Evolutionary conservation across 2,797 vertebrate species (phyloP).

Genomic region (Diglossa cyanea): DNA sequence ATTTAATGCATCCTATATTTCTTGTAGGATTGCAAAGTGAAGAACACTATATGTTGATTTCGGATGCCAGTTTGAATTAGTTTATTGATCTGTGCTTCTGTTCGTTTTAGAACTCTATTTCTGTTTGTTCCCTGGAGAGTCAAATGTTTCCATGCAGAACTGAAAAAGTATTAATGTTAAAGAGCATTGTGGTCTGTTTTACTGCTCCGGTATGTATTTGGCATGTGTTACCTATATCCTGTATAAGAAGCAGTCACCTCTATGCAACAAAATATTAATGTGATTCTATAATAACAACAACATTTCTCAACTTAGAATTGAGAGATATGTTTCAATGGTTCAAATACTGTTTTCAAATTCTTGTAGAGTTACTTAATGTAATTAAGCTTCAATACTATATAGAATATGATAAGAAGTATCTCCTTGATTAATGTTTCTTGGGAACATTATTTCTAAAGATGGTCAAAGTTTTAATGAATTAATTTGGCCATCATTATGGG

Average conservation of each 20-base stretch:
- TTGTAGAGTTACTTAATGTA: not conserved
- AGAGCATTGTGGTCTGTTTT: not conserved
- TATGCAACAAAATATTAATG: not conserved
- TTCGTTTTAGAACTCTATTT: conserved; percentile 20
- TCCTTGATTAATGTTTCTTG: conserved; percentile 63
- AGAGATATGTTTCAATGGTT: not conserved
- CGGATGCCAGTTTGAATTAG: conserved; percentile 28
- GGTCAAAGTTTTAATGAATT: conserved; percentile 71
- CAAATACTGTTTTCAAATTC: not conserved
- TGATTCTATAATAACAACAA: not conserved
- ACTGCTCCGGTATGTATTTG: not conserved
- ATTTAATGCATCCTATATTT: not conserved
- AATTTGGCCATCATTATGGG: conserved; percentile 68
- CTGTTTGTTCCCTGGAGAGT: not conserved
- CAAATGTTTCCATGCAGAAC: not conserved
- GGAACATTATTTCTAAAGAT: conserved; percentile 54
- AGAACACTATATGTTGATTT: not conserved
- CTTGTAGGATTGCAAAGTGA: not conserved
- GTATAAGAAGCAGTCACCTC: not conserved
- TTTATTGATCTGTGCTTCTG: conserved; percentile 24
- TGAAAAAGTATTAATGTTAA: not conserved
- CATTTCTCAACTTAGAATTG: not conserved
- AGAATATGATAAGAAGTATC: not conserved
- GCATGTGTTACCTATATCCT: not conserved
- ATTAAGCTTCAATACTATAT: not conserved